phyloP scores from a whole-genome alignment of 2,797 vertebrate species.

The Lacerta viridis region DNA sequence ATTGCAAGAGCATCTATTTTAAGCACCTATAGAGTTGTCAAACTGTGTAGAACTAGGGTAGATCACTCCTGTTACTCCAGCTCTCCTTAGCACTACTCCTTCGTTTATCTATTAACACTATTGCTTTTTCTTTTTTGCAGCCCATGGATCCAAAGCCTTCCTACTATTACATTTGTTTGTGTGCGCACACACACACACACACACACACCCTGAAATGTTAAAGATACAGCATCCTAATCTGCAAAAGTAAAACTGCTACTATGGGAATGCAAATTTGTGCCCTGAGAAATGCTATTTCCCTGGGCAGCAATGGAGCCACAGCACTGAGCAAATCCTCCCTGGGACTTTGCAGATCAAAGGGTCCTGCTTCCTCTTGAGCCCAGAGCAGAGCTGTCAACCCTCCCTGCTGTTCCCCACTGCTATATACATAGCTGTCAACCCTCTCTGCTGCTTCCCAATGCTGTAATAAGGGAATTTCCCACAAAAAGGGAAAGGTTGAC shows the following conservation, averaged over 20 bases:
- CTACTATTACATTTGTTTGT: background rate
- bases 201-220: background rate
- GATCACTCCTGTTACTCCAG: conserved; percentile 1
- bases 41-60: background rate
- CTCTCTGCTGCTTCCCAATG: too few species aligned
- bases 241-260: background rate
- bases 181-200: too few species aligned
- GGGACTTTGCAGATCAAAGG: background rate
- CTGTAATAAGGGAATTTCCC: too few species aligned
- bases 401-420: too few species aligned
- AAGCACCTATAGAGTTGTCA: background rate
- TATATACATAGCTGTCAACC: too few species aligned
- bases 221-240: background rate
- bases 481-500: too few species aligned
- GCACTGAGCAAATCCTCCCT: background rate
- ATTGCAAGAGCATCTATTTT: conserved; percentile 15
- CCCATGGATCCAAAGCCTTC: background rate
- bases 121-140: background rate
- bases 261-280: background rate
- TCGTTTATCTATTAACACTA: background rate
- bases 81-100: background rate
- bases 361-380: background rate
- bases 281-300: background rate
- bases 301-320: background rate
- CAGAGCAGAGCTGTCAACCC: too few species aligned